phyloP scores from a whole-genome alignment of 1,140 invertebrate species.

The Trypoxylus dichotomus region DNA sequence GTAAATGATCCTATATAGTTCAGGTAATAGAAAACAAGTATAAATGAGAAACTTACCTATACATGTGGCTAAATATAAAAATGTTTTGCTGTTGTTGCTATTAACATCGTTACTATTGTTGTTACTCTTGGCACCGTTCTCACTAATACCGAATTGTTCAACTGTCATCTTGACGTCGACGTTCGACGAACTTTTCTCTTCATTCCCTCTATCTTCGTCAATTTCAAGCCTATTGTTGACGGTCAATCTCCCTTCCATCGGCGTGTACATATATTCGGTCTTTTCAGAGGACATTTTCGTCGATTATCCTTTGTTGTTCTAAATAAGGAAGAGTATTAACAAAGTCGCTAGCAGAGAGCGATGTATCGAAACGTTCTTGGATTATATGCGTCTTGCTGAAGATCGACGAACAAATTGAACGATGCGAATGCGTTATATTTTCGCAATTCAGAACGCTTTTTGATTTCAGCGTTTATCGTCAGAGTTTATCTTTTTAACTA shows the following conservation, averaged over 20 bases:
- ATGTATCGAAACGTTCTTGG: too few relatives aligned
- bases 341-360: too few relatives aligned
- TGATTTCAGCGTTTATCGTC: too few relatives aligned
- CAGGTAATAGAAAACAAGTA: not conserved
- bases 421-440: too few relatives aligned
- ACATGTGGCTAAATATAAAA: conserved; percentile 26
- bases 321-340: too few relatives aligned
- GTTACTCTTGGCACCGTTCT: not conserved
- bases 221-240: not conserved
- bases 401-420: too few relatives aligned
- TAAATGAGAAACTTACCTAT: conserved; percentile 23
- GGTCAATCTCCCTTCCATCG: not conserved
- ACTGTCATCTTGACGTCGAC: not conserved
- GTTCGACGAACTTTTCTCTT: not conserved
- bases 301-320: not conserved
- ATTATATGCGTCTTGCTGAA: too few relatives aligned
- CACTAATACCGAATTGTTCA: not conserved
- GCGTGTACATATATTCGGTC: not conserved
- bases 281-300: not conserved
- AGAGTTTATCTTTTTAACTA: too few relatives aligned
- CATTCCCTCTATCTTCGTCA: not conserved
- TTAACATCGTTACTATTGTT: not conserved
- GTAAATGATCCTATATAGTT: too few relatives aligned
- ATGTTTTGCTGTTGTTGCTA: not conserved
- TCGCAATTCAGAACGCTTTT: too few relatives aligned